Conservation (phyloP, 1,140 invertebrate species). For the Euwallacea fornicatus region DNA sequence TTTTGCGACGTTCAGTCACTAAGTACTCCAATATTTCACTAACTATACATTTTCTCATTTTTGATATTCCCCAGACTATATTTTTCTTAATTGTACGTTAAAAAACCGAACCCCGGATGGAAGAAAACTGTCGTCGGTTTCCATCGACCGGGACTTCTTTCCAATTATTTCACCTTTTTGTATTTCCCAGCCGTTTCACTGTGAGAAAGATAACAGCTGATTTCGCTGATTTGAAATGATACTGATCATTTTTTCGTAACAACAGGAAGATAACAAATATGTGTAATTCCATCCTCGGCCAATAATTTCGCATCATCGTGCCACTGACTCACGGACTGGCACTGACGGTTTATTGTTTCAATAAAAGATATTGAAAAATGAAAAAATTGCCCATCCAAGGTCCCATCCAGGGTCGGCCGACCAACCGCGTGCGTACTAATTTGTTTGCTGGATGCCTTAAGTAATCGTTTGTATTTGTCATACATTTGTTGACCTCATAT, state of each 20-base stretch:
- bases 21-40: too few relatives aligned
- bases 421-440: neutral
- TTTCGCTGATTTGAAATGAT: neutral
- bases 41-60: neutral
- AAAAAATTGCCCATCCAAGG: slow-evolving; percentile 7
- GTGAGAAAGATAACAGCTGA: neutral
- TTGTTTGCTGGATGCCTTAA: slow-evolving; percentile 11
- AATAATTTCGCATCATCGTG: neutral
- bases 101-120: neutral
- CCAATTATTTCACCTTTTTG: neutral
- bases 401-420: slow-evolving; percentile 6
- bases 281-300: neutral
- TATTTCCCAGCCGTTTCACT: neutral
- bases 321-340: neutral
- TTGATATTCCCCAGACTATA: neutral
- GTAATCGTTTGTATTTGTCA: slow-evolving; percentile 16
- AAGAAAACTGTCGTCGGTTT: too few relatives aligned
- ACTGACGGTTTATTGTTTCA: neutral
- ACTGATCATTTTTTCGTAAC: neutral
- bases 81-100: slow-evolving; percentile 1
- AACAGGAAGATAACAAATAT: neutral
- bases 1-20: too few relatives aligned
- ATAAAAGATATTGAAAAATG: slow-evolving; percentile 10
- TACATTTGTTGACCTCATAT: slow-evolving; percentile 4
- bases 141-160: too few relatives aligned